phyloP scores from a whole-genome alignment of 2,113 vertebrate species.

The Picathartes gymnocephalus region DNA sequence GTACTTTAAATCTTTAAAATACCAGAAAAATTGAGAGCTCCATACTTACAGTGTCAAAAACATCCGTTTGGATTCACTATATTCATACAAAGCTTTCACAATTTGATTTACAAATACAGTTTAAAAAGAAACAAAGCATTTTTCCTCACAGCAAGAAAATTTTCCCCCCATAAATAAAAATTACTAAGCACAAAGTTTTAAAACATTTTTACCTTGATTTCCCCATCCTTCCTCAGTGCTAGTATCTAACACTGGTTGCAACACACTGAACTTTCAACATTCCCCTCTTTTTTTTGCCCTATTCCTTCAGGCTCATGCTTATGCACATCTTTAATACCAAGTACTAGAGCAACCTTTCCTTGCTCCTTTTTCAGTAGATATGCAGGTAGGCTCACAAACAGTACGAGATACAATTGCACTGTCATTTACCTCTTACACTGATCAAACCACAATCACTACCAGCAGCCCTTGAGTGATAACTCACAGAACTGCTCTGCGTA shows the following conservation, averaged over 20 bases:
- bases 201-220: neutral
- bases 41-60: neutral
- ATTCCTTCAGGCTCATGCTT: neutral
- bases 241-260: neutral
- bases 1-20: neutral
- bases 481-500: rapidly evolving
- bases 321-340: rapidly evolving
- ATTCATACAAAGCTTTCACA: neutral
- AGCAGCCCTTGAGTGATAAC: neutral
- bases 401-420: neutral
- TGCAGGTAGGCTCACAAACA: neutral
- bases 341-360: neutral
- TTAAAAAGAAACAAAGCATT: neutral
- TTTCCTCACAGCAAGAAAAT: neutral
- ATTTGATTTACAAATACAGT: neutral
- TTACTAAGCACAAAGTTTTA: neutral
- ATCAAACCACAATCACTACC: neutral
- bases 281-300: neutral
- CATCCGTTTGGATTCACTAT: neutral
- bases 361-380: neutral
- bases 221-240: neutral
- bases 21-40: neutral
- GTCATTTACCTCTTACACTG: neutral
- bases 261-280: rapidly evolving
- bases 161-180: neutral